Base-by-base conservation (phyloP, 2,888 invertebrate species). In the Dascillus cervinus region DNA sequence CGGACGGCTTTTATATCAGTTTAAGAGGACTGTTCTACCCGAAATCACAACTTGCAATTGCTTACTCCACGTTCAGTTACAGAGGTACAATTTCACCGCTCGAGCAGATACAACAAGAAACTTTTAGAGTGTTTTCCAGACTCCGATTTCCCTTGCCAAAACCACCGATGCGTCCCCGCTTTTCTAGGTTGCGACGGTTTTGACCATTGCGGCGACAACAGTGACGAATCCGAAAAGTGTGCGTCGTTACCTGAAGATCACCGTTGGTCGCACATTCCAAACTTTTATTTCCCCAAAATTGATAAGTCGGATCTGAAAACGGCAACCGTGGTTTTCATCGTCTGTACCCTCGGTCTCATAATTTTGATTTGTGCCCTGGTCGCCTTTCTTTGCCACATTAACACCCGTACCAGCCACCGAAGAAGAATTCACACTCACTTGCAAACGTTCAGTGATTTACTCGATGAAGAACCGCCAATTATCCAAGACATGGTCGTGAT, bases 151-250 rank as follows among this genome's bases (percentile, higher is more conserved):
- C 65, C 79, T 10, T 84, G 84, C 44, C 70, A 73, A 32, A 83
- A 84, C 55, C 74, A 77, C 47, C 71, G 81, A 34, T 84, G 84
- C 54, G 77, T 82, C 47, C 73, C 78, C 1, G 69, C 68, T 26
- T 70, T 75, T 12, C 59, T 84, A 19, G 73, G 75, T 31, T 84
- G 84, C 54, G 83, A 85, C 57, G 80, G 81, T 4, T 79, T 81
- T 45, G 81, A 84, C 61, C 81, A 84, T 47, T 84, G 84, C 46
- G 83, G 82, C 1, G 82, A 82, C 55, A 72, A 72, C 39, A 79
- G 77, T 43, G 82, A 82, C 56, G 82, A 82, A 56, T 72, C 74
- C 1, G n/a, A n/a, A 8, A 17, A 17, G 8, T 8, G 17, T 17
- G 17, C 17, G 8, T 6, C 17, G 8, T 17, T n/a, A n/a, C n/a